phyloP scores from a whole-genome alignment of 2,113 vertebrate genomes.

The Caracal caracal region DNA sequence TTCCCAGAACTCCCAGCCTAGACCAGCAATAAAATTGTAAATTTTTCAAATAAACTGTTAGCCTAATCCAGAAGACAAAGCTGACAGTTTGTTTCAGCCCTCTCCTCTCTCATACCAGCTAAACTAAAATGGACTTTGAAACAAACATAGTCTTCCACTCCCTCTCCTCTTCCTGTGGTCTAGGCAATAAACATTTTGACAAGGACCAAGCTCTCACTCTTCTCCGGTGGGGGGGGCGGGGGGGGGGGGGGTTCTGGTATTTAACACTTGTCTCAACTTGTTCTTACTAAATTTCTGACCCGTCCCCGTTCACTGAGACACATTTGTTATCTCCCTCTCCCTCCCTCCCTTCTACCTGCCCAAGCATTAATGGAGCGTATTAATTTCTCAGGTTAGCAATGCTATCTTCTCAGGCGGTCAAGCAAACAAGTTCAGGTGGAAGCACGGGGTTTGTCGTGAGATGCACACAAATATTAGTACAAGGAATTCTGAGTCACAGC shows the following conservation, averaged over 20 bases:
- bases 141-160: neutral
- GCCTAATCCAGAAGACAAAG: neutral
- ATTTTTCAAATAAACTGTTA: neutral
- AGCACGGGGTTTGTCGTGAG: neutral
- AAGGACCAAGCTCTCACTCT: neutral
- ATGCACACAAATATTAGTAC: neutral
- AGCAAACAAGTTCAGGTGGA: neutral
- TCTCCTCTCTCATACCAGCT: neutral
- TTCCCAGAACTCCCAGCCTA: neutral
- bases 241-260: neutral
- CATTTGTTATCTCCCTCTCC: conserved; percentile 15
- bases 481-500: neutral
- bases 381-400: neutral
- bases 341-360: conserved; percentile 25
- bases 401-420: neutral
- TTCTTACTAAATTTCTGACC: conserved; percentile 59
- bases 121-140: neutral
- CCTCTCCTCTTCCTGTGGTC: neutral
- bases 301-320: conserved; percentile 58
- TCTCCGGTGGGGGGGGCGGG: neutral
- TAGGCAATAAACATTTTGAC: neutral
- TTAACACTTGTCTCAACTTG: conserved; percentile 61
- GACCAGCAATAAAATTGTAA: neutral
- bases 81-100: neutral
- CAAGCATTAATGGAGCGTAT: neutral